Evolutionary conservation across 1,140 invertebrate genomes (phyloP), one percentile per base, ranked within the genome.

Genomic region (Leptinotarsa lineolata): DNA sequence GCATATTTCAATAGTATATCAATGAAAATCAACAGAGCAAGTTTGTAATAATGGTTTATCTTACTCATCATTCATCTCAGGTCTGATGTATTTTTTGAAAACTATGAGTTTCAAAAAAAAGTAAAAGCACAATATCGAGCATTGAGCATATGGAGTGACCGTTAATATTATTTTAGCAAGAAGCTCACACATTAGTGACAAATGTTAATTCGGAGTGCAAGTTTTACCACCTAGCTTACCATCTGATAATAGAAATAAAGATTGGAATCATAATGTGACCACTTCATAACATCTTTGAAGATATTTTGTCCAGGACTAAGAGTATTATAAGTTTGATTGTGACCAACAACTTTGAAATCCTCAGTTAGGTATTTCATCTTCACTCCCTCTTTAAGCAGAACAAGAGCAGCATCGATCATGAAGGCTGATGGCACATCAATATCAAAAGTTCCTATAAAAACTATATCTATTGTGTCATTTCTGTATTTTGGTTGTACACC

Each of bases 401-500:
- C 22, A 12, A 54, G 6, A 1, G 68, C 45, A 16, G 74, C 70
- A 4, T 69, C 75, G 22, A 86, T 72, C 77, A 86, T 85, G 22
- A 78, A 80, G 5, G 69, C 5, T 0, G 79, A 77, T 30, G 85
- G 81, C 68, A 74, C 70, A 59, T 83, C 84, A 4, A 79, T 79
- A 11, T 79, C 78, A 70, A 82, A 88, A 78, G 86, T 85, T 16
- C 86, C 87, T 72, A 87, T 84, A 72, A 87, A 86, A 54, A 82
- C 83, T 64, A 88, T 79, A 4, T 84, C 83, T 48, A 90, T 77
- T 5, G 83, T 83, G 8, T 84, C 79, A 58, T 84, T 80, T 2
- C 85, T 85, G 79, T 89, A 88, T 22, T 86, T 85, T 54, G 89
- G 89, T 22, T 86, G 81, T 1, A 80, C 76, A 70, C 86, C 84